Conservation (phyloP, 2,888 invertebrate genomes). For the Ormyrus pomaceus region DNA sequence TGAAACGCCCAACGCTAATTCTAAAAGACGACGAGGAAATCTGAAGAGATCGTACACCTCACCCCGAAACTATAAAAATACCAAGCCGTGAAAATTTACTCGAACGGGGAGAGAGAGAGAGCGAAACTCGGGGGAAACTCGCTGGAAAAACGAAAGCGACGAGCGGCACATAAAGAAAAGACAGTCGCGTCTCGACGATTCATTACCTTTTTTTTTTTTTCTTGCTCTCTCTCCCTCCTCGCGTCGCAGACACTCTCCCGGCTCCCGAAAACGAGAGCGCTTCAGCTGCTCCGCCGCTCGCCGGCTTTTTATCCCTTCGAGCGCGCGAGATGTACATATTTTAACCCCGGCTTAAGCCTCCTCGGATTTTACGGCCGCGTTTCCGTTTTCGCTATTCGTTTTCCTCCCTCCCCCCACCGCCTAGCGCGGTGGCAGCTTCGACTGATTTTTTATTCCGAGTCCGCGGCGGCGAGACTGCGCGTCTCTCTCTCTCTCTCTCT, state of each 20-base stretch:
- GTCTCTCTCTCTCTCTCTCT: not conserved
- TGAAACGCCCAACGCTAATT: no score
- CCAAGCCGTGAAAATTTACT: slow-evolving; percentile 1
- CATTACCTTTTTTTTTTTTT: slow-evolving; percentile 37
- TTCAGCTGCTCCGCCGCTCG: slow-evolving; percentile 67
- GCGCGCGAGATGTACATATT: slow-evolving; percentile 67
- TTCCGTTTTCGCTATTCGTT: slow-evolving; percentile 42
- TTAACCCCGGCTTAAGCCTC: slow-evolving; percentile 72
- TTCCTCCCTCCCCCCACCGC: not conserved
- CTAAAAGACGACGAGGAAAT: slow-evolving; percentile 21
- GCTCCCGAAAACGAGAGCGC: slow-evolving; percentile 42
- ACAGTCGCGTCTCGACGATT: slow-evolving; percentile 41
- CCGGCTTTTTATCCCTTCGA: slow-evolving; percentile 67
- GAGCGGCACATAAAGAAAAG: slow-evolving; percentile 54
- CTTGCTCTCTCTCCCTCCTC: slow-evolving; percentile 1
- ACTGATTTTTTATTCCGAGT: not conserved
- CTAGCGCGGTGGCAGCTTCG: no score
- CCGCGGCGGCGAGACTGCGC: not conserved
- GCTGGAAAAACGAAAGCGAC: slow-evolving; percentile 43
- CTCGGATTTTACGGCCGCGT: slow-evolving; percentile 71
- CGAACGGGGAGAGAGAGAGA: not conserved
- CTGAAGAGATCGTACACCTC: not conserved
- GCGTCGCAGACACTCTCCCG: not conserved
- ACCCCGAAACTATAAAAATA: slow-evolving; percentile 18
- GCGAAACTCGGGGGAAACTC: not conserved